Percentiles rank a stretch among this genome's conserved stretches.
Evolutionary conservation across 2,113 vertebrate species (phyloP).

Genomic region (Alouatta palliata): DNA sequence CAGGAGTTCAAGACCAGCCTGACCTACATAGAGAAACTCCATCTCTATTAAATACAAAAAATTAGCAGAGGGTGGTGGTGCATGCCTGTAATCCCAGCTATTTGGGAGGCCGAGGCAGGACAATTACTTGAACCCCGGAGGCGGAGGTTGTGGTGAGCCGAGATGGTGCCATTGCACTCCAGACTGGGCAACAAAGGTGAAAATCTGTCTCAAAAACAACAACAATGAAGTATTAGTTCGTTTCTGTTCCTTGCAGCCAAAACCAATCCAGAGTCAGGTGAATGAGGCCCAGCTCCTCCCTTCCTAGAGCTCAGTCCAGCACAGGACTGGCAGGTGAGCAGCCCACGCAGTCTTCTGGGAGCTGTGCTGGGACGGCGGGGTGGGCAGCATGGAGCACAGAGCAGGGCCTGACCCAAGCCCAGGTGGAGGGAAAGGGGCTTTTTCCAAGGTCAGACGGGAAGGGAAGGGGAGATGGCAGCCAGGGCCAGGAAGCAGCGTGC

Average conservation of each 20-base stretch:
- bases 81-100: too few relatives aligned
- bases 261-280: neutral
- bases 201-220: too few relatives aligned
- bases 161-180: too few relatives aligned
- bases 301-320: neutral
- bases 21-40: too few relatives aligned
- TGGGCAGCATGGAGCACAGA: neutral
- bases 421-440: neutral
- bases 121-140: too few relatives aligned
- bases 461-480: neutral
- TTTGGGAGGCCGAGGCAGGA: too few relatives aligned
- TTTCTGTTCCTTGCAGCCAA: neutral
- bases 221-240: neutral
- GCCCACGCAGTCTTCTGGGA: neutral
- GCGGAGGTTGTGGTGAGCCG: too few relatives aligned
- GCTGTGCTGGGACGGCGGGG: neutral
- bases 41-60: too few relatives aligned
- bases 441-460: neutral
- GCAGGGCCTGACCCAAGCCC: neutral
- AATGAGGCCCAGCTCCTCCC: neutral
- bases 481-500: neutral
- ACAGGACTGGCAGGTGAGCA: neutral
- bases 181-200: too few relatives aligned
- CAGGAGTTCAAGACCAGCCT: too few relatives aligned
- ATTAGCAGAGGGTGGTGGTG: too few relatives aligned